Evolutionary conservation across 1,140 invertebrate genomes (phyloP).

Genomic region (Marisa cornuarietis): DNA sequence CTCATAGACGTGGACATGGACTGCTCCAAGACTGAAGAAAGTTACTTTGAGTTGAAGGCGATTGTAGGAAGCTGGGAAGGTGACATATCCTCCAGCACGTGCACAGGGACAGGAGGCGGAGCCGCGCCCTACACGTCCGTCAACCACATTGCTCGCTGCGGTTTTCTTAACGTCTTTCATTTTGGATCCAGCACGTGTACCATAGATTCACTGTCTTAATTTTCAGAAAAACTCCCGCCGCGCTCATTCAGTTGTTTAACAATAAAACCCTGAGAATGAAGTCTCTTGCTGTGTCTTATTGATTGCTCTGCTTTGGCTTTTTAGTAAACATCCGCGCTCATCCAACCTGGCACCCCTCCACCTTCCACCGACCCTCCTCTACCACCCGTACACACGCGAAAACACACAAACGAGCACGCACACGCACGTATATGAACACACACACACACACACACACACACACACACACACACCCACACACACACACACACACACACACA

Average conservation of each 20-base stretch:
- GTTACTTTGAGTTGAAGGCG: conserved; percentile 69
- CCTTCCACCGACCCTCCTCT: too few relatives aligned
- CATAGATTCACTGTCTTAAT: conserved; percentile 40
- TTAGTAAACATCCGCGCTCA: not conserved
- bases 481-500: too few relatives aligned
- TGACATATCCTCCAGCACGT: conserved; percentile 46
- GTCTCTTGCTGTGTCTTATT: not conserved
- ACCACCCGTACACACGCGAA: not conserved
- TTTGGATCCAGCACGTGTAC: conserved; percentile 56
- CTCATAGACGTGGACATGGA: conserved; percentile 68
- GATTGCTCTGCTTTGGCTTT: not conserved
- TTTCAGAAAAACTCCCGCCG: not conserved
- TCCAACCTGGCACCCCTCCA: not conserved
- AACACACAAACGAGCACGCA: too few relatives aligned
- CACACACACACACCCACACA: too few relatives aligned
- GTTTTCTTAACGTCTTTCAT: conserved; percentile 65
- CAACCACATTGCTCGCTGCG: conserved; percentile 67
- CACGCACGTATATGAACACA: too few relatives aligned
- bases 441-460: too few relatives aligned
- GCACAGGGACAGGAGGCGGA: conserved; percentile 56
- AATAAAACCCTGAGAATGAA: not conserved
- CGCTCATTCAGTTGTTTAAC: not conserved
- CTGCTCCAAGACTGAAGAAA: conserved; percentile 65
- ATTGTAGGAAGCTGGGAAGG: conserved; percentile 58
- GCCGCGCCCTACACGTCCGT: conserved; percentile 52